These are phyloP conservation scores for Oreochromis mossambicus DNA, from an alignment of 2,797 vertebrate species.

Conservation along the genomic window DNA sequence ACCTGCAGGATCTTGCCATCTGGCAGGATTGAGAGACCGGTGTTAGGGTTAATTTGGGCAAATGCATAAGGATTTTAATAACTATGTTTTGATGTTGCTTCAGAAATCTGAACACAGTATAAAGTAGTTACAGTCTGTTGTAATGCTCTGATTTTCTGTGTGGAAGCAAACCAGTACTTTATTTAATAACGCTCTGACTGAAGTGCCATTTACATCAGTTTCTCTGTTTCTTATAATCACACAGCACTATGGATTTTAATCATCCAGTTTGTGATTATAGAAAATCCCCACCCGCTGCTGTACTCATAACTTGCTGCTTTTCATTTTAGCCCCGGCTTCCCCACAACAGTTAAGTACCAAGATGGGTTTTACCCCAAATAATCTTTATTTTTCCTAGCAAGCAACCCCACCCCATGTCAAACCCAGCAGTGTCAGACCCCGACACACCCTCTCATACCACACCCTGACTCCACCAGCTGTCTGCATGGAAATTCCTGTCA, in stretches of 20 bases:
- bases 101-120: background rate
- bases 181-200: background rate
- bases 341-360: background rate
- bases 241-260: background rate
- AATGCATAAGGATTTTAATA: background rate
- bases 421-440: background rate
- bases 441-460: constrained; percentile 12
- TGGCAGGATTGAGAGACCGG: background rate
- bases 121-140: background rate
- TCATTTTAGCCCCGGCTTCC: background rate
- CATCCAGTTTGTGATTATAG: background rate
- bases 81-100: background rate
- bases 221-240: background rate
- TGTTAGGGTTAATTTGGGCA: background rate
- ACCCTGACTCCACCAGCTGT: constrained; percentile 42
- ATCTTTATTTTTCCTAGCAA: background rate
- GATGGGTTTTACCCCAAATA: background rate
- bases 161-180: background rate
- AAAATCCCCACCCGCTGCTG: background rate
- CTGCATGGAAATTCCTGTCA: background rate
- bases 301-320: background rate
- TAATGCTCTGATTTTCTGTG: background rate
- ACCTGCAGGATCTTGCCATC: background rate
- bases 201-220: background rate
- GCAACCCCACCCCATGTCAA: background rate